Conservation (phyloP, 2,797 vertebrate species). For the Poeciliopsis paucimaculata region DNA sequence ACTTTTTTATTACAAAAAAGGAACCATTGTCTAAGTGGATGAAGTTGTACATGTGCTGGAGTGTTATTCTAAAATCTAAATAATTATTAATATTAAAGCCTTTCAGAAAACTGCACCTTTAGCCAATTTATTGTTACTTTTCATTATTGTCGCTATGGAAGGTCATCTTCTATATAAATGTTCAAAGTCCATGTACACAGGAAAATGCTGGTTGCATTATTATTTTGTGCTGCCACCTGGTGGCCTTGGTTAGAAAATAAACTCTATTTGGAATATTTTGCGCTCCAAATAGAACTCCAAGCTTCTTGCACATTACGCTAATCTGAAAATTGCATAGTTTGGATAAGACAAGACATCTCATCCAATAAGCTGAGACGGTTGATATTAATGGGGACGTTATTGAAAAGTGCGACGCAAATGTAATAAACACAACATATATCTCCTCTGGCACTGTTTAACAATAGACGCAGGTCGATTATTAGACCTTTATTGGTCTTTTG, state of each 20-base stretch:
- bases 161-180: not conserved
- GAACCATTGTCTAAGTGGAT: not conserved
- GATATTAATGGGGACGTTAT: not conserved
- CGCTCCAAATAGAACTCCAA: too few species aligned
- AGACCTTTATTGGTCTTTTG: too few species aligned
- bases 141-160: not conserved
- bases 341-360: not conserved
- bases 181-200: not conserved
- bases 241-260: conserved; percentile 43
- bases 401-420: not conserved
- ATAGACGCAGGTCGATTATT: not conserved
- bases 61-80: not conserved
- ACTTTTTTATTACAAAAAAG: not conserved
- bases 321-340: not conserved
- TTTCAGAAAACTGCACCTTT: not conserved
- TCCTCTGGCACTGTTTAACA: not conserved
- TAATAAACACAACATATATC: not conserved
- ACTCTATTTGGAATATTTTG: not conserved
- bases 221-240: conserved; percentile 71
- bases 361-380: not conserved
- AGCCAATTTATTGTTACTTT: not conserved
- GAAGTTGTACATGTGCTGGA: not conserved
- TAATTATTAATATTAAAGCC: not conserved
- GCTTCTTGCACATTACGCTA: not conserved
- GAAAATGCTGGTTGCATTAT: conserved; percentile 14